A percentile compares a stretch with the other conserved stretches of the same genome.
Conservation (phyloP, 2,797 vertebrate species). For the Myiothlypis coronata region DNA sequence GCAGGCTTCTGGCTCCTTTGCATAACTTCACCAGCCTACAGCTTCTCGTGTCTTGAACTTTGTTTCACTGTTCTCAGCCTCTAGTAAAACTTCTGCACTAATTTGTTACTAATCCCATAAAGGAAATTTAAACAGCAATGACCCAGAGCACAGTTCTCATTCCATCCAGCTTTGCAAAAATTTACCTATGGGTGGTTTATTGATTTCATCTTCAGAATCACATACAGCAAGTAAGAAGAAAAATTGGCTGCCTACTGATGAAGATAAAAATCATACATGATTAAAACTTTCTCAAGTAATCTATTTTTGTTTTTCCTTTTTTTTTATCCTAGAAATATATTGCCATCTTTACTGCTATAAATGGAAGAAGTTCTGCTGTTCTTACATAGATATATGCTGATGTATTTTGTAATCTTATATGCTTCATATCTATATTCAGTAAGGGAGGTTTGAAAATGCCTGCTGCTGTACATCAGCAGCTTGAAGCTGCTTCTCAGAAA, state of each 20-base stretch:
- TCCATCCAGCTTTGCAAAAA: neutral
- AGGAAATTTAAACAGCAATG: neutral
- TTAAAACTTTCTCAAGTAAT: neutral
- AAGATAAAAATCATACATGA: neutral
- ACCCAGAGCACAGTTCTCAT: rapidly evolving
- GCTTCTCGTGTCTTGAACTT: neutral
- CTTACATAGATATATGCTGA: neutral
- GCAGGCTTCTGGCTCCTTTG: neutral
- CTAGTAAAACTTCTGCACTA: neutral
- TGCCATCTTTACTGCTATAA: neutral
- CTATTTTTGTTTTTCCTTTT: neutral
- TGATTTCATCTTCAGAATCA: neutral
- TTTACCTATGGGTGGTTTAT: neutral
- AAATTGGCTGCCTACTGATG: neutral
- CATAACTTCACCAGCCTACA: neutral
- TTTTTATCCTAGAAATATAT: neutral
- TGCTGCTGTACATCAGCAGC: neutral
- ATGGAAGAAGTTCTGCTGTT: slow-evolving; percentile 6
- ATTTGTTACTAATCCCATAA: neutral
- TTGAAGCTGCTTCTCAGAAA: neutral
- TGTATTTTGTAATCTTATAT: neutral
- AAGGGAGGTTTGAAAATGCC: neutral
- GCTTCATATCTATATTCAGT: neutral
- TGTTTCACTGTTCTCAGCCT: neutral
- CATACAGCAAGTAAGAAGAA: neutral